Evolutionary conservation across 2,797 vertebrate species (phyloP).

Genomic region (Coilia nasus): DNA sequence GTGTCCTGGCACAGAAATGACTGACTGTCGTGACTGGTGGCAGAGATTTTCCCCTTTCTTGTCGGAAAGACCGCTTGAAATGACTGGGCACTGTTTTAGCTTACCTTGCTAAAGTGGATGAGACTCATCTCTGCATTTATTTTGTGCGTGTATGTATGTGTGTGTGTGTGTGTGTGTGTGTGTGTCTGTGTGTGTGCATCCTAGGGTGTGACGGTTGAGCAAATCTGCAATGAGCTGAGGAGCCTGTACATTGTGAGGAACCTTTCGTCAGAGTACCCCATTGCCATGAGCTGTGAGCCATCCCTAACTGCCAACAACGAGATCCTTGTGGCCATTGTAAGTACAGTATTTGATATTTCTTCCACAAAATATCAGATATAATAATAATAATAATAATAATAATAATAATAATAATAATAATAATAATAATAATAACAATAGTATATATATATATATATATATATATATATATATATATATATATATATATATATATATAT

Average conservation of each 20-base stretch:
- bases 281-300: constrained; percentile 85
- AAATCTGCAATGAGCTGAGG: constrained; percentile 85
- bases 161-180: constrained; percentile 58
- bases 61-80: not conserved
- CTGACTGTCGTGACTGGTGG: not conserved
- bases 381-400: no score
- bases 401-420: no score
- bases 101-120: not conserved
- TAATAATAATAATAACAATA: no score
- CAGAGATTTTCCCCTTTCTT: not conserved
- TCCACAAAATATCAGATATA: not conserved
- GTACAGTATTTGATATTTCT: constrained; percentile 57
- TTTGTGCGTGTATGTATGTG: constrained; percentile 60
- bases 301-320: constrained; percentile 82
- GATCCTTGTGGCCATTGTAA: constrained; percentile 88
- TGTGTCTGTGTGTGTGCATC: constrained; percentile 4
- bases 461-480: no score
- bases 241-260: constrained; percentile 83
- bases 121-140: not conserved
- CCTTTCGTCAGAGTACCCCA: constrained; percentile 81
- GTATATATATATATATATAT: no score
- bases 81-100: not conserved
- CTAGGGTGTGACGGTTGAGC: constrained; percentile 88
- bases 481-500: no score
- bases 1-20: not conserved